phyloP scores from a whole-genome alignment of 2,888 invertebrate genomes.

The Spilosoma lubricipeda region DNA sequence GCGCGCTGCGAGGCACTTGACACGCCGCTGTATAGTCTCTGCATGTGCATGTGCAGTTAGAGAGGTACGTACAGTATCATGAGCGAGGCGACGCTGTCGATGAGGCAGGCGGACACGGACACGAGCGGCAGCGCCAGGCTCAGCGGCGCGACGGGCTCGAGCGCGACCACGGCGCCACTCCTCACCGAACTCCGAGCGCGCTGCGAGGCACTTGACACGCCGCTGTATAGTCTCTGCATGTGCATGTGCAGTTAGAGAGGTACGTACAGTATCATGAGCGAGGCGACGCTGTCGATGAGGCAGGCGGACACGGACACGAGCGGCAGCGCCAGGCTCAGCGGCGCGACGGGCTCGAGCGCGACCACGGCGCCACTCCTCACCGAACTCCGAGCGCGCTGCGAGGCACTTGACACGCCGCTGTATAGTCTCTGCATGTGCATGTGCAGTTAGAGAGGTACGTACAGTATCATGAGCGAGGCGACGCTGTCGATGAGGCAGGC shows the following conservation, averaged over 20 bases:
- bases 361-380: slow-evolving; percentile 26
- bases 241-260: not conserved
- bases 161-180: no score
- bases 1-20: slow-evolving; percentile 39
- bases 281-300: slow-evolving; percentile 62
- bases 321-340: slow-evolving; percentile 54
- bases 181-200: no score
- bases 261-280: slow-evolving; percentile 68
- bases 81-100: no score
- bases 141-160: no score
- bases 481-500: no score
- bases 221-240: no score
- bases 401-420: slow-evolving; percentile 42
- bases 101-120: no score
- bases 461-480: no score
- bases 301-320: slow-evolving; percentile 56
- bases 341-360: slow-evolving; percentile 16
- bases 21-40: slow-evolving; percentile 53
- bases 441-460: no score
- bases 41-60: slow-evolving; percentile 22
- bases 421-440: slow-evolving; percentile 56
- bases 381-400: slow-evolving; percentile 35
- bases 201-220: no score
- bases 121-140: no score
- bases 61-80: no score